These are phyloP conservation scores for Apotomis betuletana DNA, from an alignment of 2,888 invertebrate species.

Conservation along the genomic window DNA sequence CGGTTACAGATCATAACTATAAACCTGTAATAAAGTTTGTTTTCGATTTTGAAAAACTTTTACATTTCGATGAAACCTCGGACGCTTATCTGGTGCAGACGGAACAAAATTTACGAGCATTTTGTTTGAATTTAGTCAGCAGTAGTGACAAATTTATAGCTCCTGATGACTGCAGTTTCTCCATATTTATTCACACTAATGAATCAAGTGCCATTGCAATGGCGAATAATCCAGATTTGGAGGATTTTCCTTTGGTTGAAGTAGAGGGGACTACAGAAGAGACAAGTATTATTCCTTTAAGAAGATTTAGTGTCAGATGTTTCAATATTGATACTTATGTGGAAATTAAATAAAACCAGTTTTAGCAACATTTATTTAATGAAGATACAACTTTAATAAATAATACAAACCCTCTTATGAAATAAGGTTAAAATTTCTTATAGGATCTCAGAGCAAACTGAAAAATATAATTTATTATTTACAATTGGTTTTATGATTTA, in stretches of 20 bases:
- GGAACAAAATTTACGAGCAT: conserved; percentile 85
- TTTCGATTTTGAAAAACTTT: conserved; percentile 65
- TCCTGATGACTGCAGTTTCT: conserved; percentile 83
- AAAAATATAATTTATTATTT: too few species aligned
- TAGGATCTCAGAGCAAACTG: too few species aligned
- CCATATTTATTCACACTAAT: conserved; percentile 84
- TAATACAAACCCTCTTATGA: too few species aligned
- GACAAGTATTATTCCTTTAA: conserved; percentile 64
- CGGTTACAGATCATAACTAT: conserved; percentile 65
- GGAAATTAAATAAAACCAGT: conserved; percentile 54
- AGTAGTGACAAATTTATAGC: conserved; percentile 75
- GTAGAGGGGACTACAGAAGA: conserved; percentile 54
- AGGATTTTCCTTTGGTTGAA: conserved; percentile 75
- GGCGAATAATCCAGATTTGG: conserved; percentile 79
- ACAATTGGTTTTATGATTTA: too few species aligned
- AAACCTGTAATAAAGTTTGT: conserved; percentile 63
- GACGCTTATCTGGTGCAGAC: conserved; percentile 85
- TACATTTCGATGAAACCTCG: conserved; percentile 60
- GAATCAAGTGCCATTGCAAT: conserved; percentile 83
- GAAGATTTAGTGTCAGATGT: conserved; percentile 64
- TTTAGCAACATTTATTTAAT: neutral
- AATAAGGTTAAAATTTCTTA: too few species aligned
- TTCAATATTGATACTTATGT: conserved; percentile 67
- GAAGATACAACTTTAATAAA: too few species aligned
- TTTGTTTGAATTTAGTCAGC: conserved; percentile 83